phyloP scores from a whole-genome alignment of 2,888 invertebrate genomes.

The Ashinkailepas kermadecensis region DNA sequence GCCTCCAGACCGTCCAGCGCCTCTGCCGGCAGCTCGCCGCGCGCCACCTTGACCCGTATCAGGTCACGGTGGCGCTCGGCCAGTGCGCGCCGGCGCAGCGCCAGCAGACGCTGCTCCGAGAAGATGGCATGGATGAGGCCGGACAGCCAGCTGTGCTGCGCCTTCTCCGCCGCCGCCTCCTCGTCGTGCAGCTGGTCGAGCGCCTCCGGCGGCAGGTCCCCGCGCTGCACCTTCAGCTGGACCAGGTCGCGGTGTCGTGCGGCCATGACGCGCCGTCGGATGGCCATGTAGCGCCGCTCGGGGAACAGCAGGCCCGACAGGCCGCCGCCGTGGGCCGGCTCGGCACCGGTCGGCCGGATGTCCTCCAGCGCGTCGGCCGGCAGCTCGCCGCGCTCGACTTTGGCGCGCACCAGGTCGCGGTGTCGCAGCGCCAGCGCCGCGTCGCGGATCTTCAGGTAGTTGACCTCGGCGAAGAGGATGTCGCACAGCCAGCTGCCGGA shows the following conservation, averaged over 20 bases:
- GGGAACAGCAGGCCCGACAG: neutral
- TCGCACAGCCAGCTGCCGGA: conserved; percentile 18
- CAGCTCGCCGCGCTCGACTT: conserved; percentile 16
- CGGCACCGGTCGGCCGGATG: neutral
- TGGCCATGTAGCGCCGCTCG: neutral
- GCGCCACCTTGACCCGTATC: neutral
- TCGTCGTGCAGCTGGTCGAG: neutral
- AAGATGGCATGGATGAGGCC: neutral
- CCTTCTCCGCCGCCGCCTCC: no score
- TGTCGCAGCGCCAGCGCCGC: neutral
- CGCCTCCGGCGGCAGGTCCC: neutral
- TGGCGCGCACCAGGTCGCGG: neutral
- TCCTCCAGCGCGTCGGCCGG: neutral
- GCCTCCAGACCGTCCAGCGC: neutral
- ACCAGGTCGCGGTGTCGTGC: conserved; percentile 10
- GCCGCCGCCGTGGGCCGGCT: neutral
- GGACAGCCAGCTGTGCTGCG: neutral
- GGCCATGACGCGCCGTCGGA: neutral
- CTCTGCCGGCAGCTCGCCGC: neutral
- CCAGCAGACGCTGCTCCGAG: neutral
- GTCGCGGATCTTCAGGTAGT: conserved; percentile 5
- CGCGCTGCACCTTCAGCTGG: neutral
- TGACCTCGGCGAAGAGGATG: conserved; percentile 2
- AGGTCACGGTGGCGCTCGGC: conserved; percentile 7
- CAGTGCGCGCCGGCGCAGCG: neutral